Base-by-base conservation (phyloP, 2,888 invertebrate species). In the Thumatha senex region DNA sequence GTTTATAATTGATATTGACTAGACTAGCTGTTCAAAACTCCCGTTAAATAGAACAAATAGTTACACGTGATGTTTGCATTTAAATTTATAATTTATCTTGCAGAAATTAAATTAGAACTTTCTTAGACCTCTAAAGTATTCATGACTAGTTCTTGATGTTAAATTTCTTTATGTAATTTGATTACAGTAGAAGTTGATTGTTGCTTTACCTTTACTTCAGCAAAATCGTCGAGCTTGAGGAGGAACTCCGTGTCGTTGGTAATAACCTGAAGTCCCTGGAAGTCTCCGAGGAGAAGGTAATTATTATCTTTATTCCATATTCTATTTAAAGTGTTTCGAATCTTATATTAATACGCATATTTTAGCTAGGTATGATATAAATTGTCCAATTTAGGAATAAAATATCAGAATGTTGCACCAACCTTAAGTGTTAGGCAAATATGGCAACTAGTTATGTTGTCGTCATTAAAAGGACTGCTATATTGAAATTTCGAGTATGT, bases 261-360 rank as follows among this genome's bases (percentile, higher is more conserved):
- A 99, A 99, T 96, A 99, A 99, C 95, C 95, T 99, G 94, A 99
- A 99, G 93, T 99, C 99, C 87, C 96, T 99, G 88, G 99, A 99
- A 94, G 99, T 99, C 87, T 98, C 98, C 82, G 99, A 99, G 94
- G 98, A 99, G 93, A 99, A 98, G 97, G 98, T 98, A 95, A 92
- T 92, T 85, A 54, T 63, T 18, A 10, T 51, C 50, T 56, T 24
- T 24, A 24, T 51, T 44, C 40, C 10, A 4, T 61, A 54, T 56
- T 46, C 34, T 58, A 49, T 40, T 49, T 53, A 31, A 41, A 13
- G 39, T 40, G 34, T 46, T 33, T 43, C n/a, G n/a, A n/a, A n/a
- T n/a, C n/a, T n/a, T n/a, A n/a, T n/a, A n/a, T n/a, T n/a, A n/a
- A n/a, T n/a, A n/a, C n/a, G n/a, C n/a, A n/a, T n/a, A n/a, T n/a